Conservation (phyloP, 2,113 vertebrate species). For the Mesembrinibis cayennensis region DNA sequence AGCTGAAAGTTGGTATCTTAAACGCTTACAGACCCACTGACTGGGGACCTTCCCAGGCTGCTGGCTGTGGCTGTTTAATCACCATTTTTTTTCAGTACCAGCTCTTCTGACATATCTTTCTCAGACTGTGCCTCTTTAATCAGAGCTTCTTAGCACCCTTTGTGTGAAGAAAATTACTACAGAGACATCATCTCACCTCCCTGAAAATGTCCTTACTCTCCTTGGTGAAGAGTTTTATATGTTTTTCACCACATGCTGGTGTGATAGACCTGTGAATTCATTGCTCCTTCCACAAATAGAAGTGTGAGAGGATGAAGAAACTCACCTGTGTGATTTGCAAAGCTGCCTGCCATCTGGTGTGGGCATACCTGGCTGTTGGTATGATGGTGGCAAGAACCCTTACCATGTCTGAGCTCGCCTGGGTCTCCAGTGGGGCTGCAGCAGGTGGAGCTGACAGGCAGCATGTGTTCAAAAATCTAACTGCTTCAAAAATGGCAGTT, state of each 20-base stretch:
- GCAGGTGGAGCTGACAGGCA: neutral
- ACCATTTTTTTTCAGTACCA: neutral
- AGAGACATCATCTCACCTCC: neutral
- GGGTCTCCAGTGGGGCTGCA: neutral
- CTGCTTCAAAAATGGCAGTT: neutral
- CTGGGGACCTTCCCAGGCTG: neutral
- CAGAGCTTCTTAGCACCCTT: neutral
- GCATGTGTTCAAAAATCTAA: neutral
- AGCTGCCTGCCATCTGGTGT: slow-evolving; percentile 12
- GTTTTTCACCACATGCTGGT: neutral
- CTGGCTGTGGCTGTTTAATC: neutral
- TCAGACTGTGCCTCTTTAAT: neutral
- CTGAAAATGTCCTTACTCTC: neutral
- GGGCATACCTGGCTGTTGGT: neutral
- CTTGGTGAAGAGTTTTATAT: neutral
- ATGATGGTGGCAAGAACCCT: neutral
- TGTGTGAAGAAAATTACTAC: neutral
- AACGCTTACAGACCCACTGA: neutral
- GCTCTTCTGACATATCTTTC: neutral
- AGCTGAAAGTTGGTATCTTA: neutral
- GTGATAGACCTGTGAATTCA: neutral
- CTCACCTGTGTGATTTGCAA: slow-evolving; percentile 13
- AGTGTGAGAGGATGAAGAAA: neutral
- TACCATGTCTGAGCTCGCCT: neutral
- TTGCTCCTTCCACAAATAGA: neutral